phyloP scores from a whole-genome alignment of 1,140 invertebrate genomes.

The Euglossa dilemma region DNA sequence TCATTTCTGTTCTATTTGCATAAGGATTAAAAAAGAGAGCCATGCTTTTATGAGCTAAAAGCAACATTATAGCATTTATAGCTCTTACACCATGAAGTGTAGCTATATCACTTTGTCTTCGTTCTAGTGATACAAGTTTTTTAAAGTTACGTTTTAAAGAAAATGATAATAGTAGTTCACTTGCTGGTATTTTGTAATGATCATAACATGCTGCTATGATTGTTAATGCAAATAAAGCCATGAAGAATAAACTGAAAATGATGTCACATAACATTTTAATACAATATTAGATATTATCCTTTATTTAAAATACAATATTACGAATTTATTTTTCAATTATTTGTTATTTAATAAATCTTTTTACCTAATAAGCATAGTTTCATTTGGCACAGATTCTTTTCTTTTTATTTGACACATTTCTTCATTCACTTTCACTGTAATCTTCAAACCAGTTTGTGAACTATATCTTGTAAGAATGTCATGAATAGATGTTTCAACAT shows the following conservation, averaged over 20 bases:
- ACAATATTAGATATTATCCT: background rate
- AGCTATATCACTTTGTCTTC: conserved; percentile 84
- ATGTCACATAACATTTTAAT: conserved; percentile 10
- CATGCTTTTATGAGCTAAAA: conserved; percentile 89
- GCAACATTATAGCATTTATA: conserved; percentile 86
- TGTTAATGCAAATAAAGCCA: conserved; percentile 67
- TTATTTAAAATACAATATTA: too few species aligned
- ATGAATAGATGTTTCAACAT: conserved; percentile 84
- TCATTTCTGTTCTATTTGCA: conserved; percentile 86
- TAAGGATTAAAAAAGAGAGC: conserved; percentile 88
- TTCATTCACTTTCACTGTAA: conserved; percentile 83
- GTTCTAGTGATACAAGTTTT: conserved; percentile 83
- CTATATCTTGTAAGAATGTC: conserved; percentile 80
- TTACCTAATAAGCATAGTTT: conserved; percentile 82
- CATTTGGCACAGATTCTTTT: conserved; percentile 72
- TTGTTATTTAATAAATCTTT: background rate
- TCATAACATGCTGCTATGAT: conserved; percentile 75
- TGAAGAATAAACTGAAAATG: conserved; percentile 75
- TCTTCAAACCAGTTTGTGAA: conserved; percentile 80
- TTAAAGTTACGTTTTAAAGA: conserved; percentile 85
- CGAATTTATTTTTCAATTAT: background rate
- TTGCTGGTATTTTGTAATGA: conserved; percentile 71
- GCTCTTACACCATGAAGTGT: conserved; percentile 87
- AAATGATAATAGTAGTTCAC: conserved; percentile 84
- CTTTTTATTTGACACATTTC: conserved; percentile 85